These are phyloP conservation scores for Sminthopsis crassicaudata DNA, from an alignment of 2,113 vertebrate species.

Conservation along the genomic window DNA sequence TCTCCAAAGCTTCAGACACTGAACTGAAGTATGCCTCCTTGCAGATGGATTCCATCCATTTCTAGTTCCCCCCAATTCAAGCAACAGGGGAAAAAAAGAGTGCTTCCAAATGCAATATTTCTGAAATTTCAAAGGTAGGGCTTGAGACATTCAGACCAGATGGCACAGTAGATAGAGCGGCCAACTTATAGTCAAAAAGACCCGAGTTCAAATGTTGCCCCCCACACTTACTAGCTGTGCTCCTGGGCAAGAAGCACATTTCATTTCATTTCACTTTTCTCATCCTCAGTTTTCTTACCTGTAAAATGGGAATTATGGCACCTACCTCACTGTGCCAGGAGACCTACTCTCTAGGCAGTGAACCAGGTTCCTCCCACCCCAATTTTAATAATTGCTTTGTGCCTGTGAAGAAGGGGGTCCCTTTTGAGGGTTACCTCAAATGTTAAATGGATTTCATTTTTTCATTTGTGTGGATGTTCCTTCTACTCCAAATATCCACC, in stretches of 20 bases:
- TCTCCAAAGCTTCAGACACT: background rate
- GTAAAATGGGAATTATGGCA: background rate
- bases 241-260: background rate
- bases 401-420: background rate
- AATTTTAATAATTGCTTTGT: background rate
- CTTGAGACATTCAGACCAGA: background rate
- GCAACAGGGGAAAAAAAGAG: background rate
- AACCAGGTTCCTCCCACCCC: background rate
- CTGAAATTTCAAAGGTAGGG: background rate
- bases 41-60: background rate
- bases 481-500: background rate
- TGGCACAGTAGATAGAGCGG: background rate
- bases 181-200: background rate
- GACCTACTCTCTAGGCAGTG: background rate
- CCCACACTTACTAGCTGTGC: background rate
- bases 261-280: background rate
- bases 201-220: background rate
- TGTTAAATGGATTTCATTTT: background rate
- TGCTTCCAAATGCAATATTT: background rate
- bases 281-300: background rate
- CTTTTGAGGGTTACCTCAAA: background rate
- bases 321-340: background rate
- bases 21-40: background rate
- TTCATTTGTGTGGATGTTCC: background rate
- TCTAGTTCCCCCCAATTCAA: background rate